Evolutionary conservation across 1,140 invertebrate species (phyloP).

Genomic region (Brachionus paranguensis): DNA sequence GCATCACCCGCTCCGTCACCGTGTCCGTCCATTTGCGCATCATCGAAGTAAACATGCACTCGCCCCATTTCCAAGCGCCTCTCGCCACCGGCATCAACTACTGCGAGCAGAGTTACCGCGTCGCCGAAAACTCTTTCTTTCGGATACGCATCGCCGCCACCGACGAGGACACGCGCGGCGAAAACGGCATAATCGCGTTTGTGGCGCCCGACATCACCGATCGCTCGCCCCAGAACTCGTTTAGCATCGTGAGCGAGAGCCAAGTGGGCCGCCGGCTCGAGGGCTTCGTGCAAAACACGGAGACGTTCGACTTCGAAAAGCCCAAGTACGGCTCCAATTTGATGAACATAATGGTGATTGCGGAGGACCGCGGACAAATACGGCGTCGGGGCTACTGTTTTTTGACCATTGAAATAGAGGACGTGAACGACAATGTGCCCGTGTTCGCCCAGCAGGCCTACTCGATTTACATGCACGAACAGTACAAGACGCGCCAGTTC

Average conservation of each 20-base stretch:
- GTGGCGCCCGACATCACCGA: background rate
- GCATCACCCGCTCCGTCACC: background rate
- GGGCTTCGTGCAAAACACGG: conserved; percentile 5
- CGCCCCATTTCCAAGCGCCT: background rate
- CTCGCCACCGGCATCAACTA: background rate
- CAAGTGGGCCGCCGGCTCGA: background rate
- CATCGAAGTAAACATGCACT: conserved; percentile 39
- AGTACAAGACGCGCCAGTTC: conserved; percentile 33
- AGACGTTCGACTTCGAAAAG: conserved; percentile 15
- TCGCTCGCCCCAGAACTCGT: conserved; percentile 31
- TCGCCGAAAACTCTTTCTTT: background rate
- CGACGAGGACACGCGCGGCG: conserved; percentile 17
- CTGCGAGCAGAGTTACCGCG: conserved; percentile 5
- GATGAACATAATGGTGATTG: conserved; percentile 35
- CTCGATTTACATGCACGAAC: conserved; percentile 16
- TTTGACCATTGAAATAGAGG: conserved; percentile 13
- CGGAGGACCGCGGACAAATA: background rate
- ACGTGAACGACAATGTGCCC: conserved; percentile 28
- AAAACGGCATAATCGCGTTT: conserved; percentile 19
- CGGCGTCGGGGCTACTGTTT: conserved; percentile 4
- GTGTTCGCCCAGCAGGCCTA: background rate
- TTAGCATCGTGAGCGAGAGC: background rate
- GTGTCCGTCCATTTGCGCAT: background rate
- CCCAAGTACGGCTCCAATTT: conserved; percentile 32
- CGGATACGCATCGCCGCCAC: background rate